These are phyloP conservation scores for Orestias chungarensis DNA, from an alignment of 2,797 vertebrate genomes.

Conservation along the genomic window DNA sequence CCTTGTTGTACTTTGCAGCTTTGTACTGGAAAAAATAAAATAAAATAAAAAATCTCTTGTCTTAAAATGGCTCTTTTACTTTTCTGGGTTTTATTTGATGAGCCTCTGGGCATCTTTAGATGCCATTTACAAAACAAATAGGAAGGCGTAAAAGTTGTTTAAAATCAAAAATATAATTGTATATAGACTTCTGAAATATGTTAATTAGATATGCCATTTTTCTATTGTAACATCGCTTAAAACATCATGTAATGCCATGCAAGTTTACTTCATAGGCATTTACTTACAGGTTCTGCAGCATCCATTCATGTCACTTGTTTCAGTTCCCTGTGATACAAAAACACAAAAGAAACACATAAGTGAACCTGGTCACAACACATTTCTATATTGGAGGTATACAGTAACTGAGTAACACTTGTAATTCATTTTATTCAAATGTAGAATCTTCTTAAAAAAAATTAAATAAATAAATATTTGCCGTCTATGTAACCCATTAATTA, in stretches of 20 bases:
- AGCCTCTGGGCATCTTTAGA: background rate
- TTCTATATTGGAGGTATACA: background rate
- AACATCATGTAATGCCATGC: background rate
- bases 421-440: too few relatives aligned
- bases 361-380: background rate
- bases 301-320: conserved; percentile 73
- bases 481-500: too few relatives aligned
- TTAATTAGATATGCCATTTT: background rate
- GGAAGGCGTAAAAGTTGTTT: background rate
- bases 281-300: conserved; percentile 87
- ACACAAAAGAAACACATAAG: background rate
- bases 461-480: too few relatives aligned
- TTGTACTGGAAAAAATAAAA: too few relatives aligned
- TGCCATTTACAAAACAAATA: background rate
- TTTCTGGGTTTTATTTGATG: background rate
- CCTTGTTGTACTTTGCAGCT: background rate
- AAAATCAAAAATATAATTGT: background rate
- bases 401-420: too few relatives aligned
- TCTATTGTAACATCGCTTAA: background rate
- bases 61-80: background rate
- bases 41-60: background rate
- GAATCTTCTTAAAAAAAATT: too few relatives aligned
- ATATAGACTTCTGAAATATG: background rate
- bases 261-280: background rate
- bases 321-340: conserved; percentile 77